A percentile compares a stretch with the other conserved stretches of the same genome.
These are phyloP conservation scores for Subacronicta megacephala DNA, from an alignment of 2,888 invertebrate species.

Conservation along the genomic window DNA sequence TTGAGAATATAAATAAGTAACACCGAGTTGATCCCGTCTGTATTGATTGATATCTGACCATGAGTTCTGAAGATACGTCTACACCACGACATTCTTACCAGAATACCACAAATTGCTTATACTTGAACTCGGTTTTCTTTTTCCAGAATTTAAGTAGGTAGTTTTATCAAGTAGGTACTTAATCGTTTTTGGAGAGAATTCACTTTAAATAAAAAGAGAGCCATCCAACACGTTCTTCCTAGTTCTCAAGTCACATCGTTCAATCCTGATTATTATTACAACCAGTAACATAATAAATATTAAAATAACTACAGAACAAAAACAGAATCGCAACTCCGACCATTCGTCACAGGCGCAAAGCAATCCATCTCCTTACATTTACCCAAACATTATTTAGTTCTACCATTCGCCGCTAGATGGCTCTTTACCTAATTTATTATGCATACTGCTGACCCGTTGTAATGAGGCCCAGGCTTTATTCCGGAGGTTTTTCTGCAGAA, in stretches of 20 bases:
- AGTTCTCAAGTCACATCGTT: neutral
- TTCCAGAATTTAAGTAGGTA: no score
- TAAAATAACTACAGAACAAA: constrained; percentile 55
- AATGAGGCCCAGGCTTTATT: constrained; percentile 87
- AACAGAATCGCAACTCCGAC: constrained; percentile 49
- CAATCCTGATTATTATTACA: constrained; percentile 34
- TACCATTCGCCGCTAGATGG: constrained; percentile 79
- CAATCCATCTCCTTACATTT: constrained; percentile 74
- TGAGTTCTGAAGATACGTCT: no score
- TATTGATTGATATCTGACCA: no score
- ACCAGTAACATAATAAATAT: constrained; percentile 46
- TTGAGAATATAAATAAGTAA: no score
- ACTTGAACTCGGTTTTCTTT: no score
- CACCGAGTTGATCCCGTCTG: no score
- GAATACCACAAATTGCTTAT: no score
- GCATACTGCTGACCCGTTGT: constrained; percentile 93
- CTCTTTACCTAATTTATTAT: constrained; percentile 91
- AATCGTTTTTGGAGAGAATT: no score
- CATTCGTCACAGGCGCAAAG: constrained; percentile 66
- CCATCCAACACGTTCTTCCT: neutral
- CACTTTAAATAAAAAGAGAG: no score
- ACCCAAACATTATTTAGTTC: constrained; percentile 75
- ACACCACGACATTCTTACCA: no score
- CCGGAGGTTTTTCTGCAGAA: constrained; percentile 75
- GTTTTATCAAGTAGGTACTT: no score